These are phyloP conservation scores for Phenganax stokvisi DNA, from an alignment of 92 coral and sea anemone genomes.

Conservation along the genomic window DNA sequence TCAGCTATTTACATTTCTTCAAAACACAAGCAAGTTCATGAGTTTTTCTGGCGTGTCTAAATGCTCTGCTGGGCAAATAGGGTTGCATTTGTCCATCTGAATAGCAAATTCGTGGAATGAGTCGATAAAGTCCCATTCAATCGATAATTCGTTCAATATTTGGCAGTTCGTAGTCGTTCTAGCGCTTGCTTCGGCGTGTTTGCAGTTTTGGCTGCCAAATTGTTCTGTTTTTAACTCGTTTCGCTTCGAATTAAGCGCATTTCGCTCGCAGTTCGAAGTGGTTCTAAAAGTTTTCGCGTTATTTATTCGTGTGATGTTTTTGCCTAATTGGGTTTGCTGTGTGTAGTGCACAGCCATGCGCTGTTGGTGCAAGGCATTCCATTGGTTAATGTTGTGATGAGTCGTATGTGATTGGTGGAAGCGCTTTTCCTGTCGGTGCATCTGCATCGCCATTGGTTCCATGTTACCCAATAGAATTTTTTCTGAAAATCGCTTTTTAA, in stretches of 20 bases:
- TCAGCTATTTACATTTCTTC: background rate
- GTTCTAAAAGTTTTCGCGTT: background rate
- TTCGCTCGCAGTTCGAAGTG: background rate
- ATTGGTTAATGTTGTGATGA: conserved; percentile 1
- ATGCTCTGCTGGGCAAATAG: conserved; percentile 95
- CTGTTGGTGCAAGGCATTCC: background rate
- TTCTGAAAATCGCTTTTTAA: background rate
- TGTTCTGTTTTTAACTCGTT: background rate
- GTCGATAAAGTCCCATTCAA: conserved; percentile 87
- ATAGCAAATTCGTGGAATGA: conserved; percentile 94
- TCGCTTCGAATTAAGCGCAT: background rate
- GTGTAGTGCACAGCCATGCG: background rate
- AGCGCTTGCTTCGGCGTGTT: background rate
- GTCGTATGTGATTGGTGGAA: background rate
- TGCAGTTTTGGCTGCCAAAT: background rate
- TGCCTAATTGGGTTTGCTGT: background rate
- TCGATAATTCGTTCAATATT: conserved; percentile 37
- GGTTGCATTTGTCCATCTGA: conserved; percentile 77
- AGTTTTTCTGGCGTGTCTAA: conserved; percentile 96
- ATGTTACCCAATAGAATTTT: background rate
- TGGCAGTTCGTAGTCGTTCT: conserved; percentile 8
- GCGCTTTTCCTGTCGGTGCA: background rate
- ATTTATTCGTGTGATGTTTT: background rate
- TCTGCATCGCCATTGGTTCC: conserved; percentile 7
- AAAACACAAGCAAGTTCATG: conserved; percentile 70